phyloP scores from a whole-genome alignment of 2,888 invertebrate species.

The Cryptus armator region DNA sequence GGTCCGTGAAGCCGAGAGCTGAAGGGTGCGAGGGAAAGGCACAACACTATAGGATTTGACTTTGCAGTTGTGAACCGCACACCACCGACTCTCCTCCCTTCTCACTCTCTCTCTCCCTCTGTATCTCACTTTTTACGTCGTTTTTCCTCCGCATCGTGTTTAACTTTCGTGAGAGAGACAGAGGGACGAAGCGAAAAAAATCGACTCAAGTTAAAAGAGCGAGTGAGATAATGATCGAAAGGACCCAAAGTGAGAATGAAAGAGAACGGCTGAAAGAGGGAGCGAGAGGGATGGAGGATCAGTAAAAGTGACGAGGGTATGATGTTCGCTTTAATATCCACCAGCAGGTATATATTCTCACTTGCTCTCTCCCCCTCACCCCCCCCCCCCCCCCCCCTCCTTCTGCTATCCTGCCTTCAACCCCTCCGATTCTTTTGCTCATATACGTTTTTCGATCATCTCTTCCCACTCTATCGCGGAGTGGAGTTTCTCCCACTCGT shows the following conservation, averaged over 20 bases:
- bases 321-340: slow-evolving; percentile 85
- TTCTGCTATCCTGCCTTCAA: slow-evolving; percentile 30
- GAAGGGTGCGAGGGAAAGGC: slow-evolving; percentile 47
- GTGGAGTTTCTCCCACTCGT: slow-evolving; percentile 55
- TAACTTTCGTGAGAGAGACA: slow-evolving; percentile 68
- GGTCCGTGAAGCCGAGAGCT: slow-evolving; percentile 12
- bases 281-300: slow-evolving; percentile 71
- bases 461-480: slow-evolving; percentile 25
- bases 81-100: slow-evolving; percentile 64
- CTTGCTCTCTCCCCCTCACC: slow-evolving; percentile 71
- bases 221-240: slow-evolving; percentile 66
- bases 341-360: slow-evolving; percentile 82
- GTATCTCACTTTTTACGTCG: slow-evolving; percentile 7
- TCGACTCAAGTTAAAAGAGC: slow-evolving; percentile 61
- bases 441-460: slow-evolving; percentile 35
- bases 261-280: slow-evolving; percentile 66
- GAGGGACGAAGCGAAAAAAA: slow-evolving; percentile 56
- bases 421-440: slow-evolving; percentile 54
- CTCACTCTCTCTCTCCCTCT: slow-evolving; percentile 58
- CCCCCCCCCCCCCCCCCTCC: slow-evolving; percentile 13
- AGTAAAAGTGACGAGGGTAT: slow-evolving; percentile 84
- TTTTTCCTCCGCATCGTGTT: slow-evolving; percentile 70
- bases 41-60: slow-evolving; percentile 76
- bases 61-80: slow-evolving; percentile 79
- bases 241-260: slow-evolving; percentile 52